A percentile compares a stretch with the other conserved stretches of the same genome.
Evolutionary conservation across 2,888 invertebrate genomes (phyloP).

Genomic region (Sabatieria punctata): DNA sequence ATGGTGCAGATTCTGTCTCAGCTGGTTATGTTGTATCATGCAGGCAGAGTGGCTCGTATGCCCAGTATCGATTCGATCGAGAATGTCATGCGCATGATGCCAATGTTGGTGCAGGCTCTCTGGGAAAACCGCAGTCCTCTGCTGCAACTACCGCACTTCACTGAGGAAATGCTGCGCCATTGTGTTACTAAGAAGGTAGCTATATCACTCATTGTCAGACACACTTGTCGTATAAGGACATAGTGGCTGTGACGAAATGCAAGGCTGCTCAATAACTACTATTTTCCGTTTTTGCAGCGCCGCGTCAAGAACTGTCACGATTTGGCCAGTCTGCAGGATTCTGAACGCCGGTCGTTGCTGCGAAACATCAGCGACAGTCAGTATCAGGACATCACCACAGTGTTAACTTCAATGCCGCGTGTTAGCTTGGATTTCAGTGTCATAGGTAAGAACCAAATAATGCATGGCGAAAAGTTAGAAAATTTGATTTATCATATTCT

Average conservation of each 20-base stretch:
- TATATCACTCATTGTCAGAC: slow-evolving; percentile 4
- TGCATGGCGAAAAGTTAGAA: too few species aligned
- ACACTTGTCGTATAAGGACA: not conserved
- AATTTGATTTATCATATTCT: too few species aligned
- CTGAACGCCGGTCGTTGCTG: slow-evolving; percentile 66
- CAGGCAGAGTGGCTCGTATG: slow-evolving; percentile 49
- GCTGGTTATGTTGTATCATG: slow-evolving; percentile 61
- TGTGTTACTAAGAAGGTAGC: slow-evolving; percentile 59
- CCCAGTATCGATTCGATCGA: slow-evolving; percentile 86
- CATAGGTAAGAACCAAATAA: slow-evolving; percentile 73
- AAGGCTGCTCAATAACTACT: too few species aligned
- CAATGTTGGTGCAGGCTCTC: slow-evolving; percentile 88
- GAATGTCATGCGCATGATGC: slow-evolving; percentile 87
- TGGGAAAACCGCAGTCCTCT: slow-evolving; percentile 89
- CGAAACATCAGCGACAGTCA: slow-evolving; percentile 67
- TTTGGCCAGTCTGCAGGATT: slow-evolving; percentile 69
- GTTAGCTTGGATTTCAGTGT: slow-evolving; percentile 77
- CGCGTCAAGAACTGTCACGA: slow-evolving; percentile 75
- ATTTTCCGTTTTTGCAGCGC: slow-evolving; percentile 43
- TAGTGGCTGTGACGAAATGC: too few species aligned
- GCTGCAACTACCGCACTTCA: slow-evolving; percentile 50
- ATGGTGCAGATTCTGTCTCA: slow-evolving; percentile 92
- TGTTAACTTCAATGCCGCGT: slow-evolving; percentile 75
- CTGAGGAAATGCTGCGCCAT: slow-evolving; percentile 46
- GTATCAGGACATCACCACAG: slow-evolving; percentile 80